A percentile compares a stretch with the other conserved stretches of the same genome.
phyloP scores from a whole-genome alignment of 1,140 invertebrate genomes.

The Drosophila lowei region DNA sequence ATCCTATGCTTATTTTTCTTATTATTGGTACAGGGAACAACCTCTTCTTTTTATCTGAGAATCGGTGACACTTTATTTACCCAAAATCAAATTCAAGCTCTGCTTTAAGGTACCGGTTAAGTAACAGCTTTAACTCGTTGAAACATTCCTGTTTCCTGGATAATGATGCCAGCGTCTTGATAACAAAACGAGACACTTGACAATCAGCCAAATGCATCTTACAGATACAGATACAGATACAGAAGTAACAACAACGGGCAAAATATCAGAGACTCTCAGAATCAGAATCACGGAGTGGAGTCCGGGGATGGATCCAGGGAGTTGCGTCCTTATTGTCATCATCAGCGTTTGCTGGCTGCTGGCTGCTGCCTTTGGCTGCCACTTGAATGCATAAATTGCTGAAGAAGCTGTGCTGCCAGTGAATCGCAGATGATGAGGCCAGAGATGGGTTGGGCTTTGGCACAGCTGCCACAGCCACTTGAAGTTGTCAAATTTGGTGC shows the following conservation, averaged over 20 bases:
- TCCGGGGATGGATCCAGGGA: conserved; percentile 34
- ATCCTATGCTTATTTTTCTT: no score
- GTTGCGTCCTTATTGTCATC: conserved; percentile 42
- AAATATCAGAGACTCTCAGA: conserved; percentile 44
- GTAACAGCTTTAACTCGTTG: neutral
- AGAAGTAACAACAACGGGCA: conserved; percentile 50
- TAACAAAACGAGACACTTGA: conserved; percentile 66
- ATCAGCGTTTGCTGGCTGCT: conserved; percentile 52
- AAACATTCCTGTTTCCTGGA: conserved; percentile 17
- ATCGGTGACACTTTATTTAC: neutral
- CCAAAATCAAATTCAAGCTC: neutral
- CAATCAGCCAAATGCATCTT: conserved; percentile 71
- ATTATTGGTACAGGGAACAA: no score
- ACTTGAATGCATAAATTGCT: conserved; percentile 79
- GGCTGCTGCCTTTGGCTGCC: conserved; percentile 59
- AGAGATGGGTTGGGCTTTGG: neutral
- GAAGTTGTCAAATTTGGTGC: conserved; percentile 70
- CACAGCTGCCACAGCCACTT: conserved; percentile 72
- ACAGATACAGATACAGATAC: conserved; percentile 50
- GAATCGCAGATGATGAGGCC: conserved; percentile 50
- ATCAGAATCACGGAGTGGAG: conserved; percentile 11
- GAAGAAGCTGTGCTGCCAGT: conserved; percentile 46
- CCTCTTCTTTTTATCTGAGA: no score
- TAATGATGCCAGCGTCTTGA: conserved; percentile 67
- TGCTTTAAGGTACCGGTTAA: neutral